phyloP scores from a whole-genome alignment of 2,888 invertebrate genomes.

The Dilophus febrilis region DNA sequence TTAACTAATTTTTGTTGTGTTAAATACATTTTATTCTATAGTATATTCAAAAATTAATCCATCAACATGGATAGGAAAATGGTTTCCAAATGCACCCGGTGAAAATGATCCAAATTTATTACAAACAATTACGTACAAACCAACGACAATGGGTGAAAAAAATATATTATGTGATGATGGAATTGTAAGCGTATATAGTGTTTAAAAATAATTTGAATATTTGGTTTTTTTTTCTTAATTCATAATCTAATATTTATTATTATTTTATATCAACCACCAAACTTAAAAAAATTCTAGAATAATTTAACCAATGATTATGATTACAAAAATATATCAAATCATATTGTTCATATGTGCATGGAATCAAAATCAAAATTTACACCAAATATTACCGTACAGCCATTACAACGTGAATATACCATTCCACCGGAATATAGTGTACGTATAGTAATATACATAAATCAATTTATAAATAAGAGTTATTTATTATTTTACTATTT shows the following conservation, averaged over 20 bases:
- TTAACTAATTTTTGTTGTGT: not conserved
- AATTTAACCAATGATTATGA: constrained; percentile 17
- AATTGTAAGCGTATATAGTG: no score
- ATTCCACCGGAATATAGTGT: constrained; percentile 41
- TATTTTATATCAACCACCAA: no score
- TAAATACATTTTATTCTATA: not conserved
- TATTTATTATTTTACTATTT: constrained; percentile 10
- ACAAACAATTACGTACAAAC: not conserved
- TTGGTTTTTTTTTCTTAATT: not conserved
- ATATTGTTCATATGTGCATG: constrained; percentile 39
- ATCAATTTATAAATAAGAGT: constrained; percentile 3
- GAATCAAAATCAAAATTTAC: constrained; percentile 30
- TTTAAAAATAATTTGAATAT: no score
- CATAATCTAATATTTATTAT: not conserved
- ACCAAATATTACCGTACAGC: constrained; percentile 30
- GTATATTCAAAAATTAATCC: no score
- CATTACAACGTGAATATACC: constrained; percentile 34
- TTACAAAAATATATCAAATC: constrained; percentile 17
- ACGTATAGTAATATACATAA: constrained; percentile 10
- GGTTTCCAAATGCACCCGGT: constrained; percentile 16
- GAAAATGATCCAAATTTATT: not conserved
- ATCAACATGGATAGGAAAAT: constrained; percentile 13
- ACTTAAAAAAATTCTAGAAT: no score
- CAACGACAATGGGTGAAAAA: constrained; percentile 36
- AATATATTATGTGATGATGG: constrained; percentile 45